Evolutionary conservation across 2,888 invertebrate species (phyloP), one percentile per base, ranked within the genome.

Genomic region (Lepidocyrtoides sp.): DNA sequence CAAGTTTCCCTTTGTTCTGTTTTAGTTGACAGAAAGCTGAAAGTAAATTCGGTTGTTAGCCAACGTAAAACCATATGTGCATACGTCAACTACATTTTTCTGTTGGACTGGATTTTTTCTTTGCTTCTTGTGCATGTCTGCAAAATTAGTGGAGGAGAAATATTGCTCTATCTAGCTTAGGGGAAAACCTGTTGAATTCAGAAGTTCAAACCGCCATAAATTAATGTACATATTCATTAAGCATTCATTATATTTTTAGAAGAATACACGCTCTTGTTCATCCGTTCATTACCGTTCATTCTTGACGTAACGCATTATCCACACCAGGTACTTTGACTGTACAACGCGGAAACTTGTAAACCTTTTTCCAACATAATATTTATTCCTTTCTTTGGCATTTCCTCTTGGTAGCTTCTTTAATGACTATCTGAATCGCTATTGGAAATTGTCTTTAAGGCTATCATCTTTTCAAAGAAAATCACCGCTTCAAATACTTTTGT

Each of bases 101-200:
- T 69, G 36, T 36, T 69, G 17, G 36, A 17, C 36, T 69, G 17
- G 4, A 7, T 36, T 36, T 36, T 7, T 36, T 8, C 36, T 32
- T 36, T 32, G 63, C 14, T 66, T 12, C 60, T 10, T 2, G 57
- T 57, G 57, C 63, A 3, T 63, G 14, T n/a, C 12, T 63, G 10
- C 3, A 63, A 17, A 29, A 14, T 2, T 4, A 63, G 63, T 2
- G 14, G 29, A 29, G 23, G n/a, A 26, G 17, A 29, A n/a, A n/a
- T n/a, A n/a, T n/a, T 29, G 2, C 4, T 63, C 29, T 26, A 29
- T 1, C 26, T 12, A 12, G 14, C n/a, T n/a, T n/a, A 29, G 63
- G 26, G 23, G 26, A 75, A 51, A 48, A 75, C 75, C 75, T 75
- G 75, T 75, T 75, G 75, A 75, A 29, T 75, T 75, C 44, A 26